These are phyloP conservation scores for Pterocles gutturalis DNA, from an alignment of 2,113 vertebrate species.

Conservation along the genomic window DNA sequence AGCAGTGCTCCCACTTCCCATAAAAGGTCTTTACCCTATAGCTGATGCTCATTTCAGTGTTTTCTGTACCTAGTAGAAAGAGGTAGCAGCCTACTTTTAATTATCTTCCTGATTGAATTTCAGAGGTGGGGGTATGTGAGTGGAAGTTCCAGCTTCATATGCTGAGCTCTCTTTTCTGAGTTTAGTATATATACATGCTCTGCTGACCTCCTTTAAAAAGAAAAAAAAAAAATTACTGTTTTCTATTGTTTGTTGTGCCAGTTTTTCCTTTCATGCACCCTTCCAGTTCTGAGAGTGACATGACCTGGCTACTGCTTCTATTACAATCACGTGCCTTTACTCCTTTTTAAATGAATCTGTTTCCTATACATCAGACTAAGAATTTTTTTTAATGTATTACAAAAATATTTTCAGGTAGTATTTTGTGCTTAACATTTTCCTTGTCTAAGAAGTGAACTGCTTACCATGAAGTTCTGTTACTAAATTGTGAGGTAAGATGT, in stretches of 20 bases:
- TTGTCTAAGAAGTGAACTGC: not conserved
- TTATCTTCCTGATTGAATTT: not conserved
- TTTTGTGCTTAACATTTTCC: not conserved
- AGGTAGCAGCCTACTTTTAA: not conserved
- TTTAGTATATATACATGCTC: accelerated
- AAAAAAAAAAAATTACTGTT: not conserved
- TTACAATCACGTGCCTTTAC: accelerated
- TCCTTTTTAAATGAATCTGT: not conserved
- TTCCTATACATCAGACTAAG: not conserved
- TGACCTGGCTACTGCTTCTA: not conserved
- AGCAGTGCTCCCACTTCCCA: not conserved
- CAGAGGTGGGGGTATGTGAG: not conserved
- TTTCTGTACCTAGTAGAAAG: not conserved
- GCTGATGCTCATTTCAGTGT: accelerated
- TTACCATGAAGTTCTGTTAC: not conserved
- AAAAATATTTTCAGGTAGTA: not conserved
- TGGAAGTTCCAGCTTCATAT: not conserved
- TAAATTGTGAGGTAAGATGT: not conserved
- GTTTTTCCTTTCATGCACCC: not conserved
- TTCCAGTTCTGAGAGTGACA: not conserved
- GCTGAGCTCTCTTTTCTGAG: not conserved
- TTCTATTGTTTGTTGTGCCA: not conserved
- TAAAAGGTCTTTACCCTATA: not conserved
- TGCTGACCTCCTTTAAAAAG: not conserved
- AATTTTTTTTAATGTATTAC: not conserved